Evolutionary conservation across 2,113 vertebrate species (phyloP), one percentile per base, ranked within the genome.

Genomic region (Nannobrachium achirus): DNA sequence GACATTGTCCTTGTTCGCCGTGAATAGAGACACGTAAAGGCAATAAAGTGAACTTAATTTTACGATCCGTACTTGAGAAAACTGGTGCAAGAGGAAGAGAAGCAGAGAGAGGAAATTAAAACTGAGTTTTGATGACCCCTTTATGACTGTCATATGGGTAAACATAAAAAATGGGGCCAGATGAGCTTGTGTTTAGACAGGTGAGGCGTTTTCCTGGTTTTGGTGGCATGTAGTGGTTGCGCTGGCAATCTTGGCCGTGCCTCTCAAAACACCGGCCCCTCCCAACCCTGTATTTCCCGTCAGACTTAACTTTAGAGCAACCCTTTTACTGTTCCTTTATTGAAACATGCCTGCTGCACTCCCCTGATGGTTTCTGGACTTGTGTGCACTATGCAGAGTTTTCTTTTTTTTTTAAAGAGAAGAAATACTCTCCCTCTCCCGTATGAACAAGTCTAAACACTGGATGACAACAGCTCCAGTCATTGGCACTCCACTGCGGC

Each of bases 391-490:
- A n/a, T n/a, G n/a, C 42, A 48, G 25, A 2, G 25, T 33, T n/a
- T n/a, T n/a, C n/a, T n/a, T n/a, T n/a, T n/a, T n/a, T n/a, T n/a
- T n/a, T n/a, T n/a, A 33, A 33, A 33, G 6, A 33, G 69, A 62
- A 69, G 48, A 16, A 60, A 51, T n/a, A 13, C 41, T 20, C 33
- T n/a, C 33, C 18, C 40, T 42, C 25, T 79, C 76, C 65, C 66
- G 68, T 69, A 75, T 66, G 57, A 85, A 75, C 76, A 78, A 76
- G 80, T 89, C 85, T 78, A 84, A 90, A 88, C 84, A 87, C 61
- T 59, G 65, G 65, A 84, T 79, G 78, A 85, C 85, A 86, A 78
- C 72, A 76, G 69, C 68, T 81, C 33, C 40, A 82, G 53, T 77
- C 76, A 55, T n/a, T 86, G 80, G 84, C 81, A 76, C 76, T 63